A percentile compares a stretch with the other conserved stretches of the same genome.
Conservation (phyloP, 1,140 invertebrate species). For the Chrysoperla carnea region DNA sequence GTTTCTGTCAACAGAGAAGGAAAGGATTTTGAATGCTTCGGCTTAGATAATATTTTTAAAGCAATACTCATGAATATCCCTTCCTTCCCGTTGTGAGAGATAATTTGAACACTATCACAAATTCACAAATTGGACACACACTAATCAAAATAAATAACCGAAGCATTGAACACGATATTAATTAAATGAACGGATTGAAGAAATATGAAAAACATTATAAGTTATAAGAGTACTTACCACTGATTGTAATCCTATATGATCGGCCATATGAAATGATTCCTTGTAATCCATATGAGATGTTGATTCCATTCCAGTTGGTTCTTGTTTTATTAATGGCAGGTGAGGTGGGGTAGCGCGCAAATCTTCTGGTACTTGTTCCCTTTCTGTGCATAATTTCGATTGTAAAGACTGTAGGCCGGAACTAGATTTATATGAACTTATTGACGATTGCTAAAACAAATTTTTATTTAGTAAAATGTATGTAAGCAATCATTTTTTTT, state of each 20-base stretch:
- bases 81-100: constrained; percentile 19
- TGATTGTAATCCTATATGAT: constrained; percentile 6
- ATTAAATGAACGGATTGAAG: too few species aligned
- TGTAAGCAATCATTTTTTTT: too few species aligned
- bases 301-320: constrained; percentile 16
- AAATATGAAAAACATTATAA: too few species aligned
- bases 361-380: constrained; percentile 27
- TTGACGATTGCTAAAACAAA: constrained; percentile 30
- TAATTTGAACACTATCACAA: background rate
- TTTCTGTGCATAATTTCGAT: constrained; percentile 31
- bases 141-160: too few species aligned
- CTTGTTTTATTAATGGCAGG: constrained; percentile 42
- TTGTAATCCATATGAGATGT: constrained; percentile 16
- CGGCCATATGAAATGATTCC: background rate
- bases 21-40: constrained; percentile 32
- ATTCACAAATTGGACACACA: too few species aligned
- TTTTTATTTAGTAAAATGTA: too few species aligned
- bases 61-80: constrained; percentile 15
- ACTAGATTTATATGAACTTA: constrained; percentile 37
- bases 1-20: constrained; percentile 49
- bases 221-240: constrained; percentile 17
- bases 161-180: too few species aligned
- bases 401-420: constrained; percentile 34
- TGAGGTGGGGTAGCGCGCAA: constrained; percentile 31
- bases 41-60: background rate